These are phyloP conservation scores for Coregonus sp. DNA, from an alignment of 2,797 vertebrate genomes.

Conservation along the genomic window DNA sequence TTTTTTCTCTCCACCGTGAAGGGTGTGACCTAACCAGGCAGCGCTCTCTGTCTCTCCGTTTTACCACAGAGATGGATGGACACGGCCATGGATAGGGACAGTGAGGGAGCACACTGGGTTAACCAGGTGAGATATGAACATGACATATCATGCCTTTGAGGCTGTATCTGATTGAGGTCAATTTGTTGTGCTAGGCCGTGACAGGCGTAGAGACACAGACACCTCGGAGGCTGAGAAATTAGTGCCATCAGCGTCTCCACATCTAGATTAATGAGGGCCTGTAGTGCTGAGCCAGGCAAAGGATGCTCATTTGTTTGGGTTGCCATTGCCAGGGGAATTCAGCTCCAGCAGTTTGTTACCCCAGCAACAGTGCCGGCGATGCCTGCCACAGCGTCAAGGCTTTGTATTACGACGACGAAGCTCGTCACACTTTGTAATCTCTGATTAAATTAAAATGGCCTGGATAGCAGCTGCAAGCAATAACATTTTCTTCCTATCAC, in stretches of 20 bases:
- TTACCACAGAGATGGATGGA: not conserved
- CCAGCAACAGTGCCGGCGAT: slow-evolving; percentile 11
- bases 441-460: slow-evolving; percentile 58
- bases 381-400: slow-evolving; percentile 16
- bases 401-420: slow-evolving; percentile 30
- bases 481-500: slow-evolving; percentile 16
- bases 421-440: slow-evolving; percentile 54
- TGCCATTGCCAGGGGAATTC: slow-evolving; percentile 67
- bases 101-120: not conserved
- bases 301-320: slow-evolving; percentile 66
- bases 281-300: slow-evolving; percentile 53
- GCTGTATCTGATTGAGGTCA: slow-evolving; percentile 43
- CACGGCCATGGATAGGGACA: not conserved
- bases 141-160: slow-evolving; percentile 28
- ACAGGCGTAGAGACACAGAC: slow-evolving; percentile 30
- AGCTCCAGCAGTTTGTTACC: slow-evolving; percentile 46
- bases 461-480: slow-evolving; percentile 33
- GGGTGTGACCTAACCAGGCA: no score
- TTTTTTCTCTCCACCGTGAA: no score
- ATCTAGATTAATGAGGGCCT: slow-evolving; percentile 64
- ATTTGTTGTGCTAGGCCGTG: slow-evolving; percentile 27
- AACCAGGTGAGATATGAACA: slow-evolving; percentile 39
- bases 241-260: slow-evolving; percentile 60
- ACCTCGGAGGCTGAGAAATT: slow-evolving; percentile 58
- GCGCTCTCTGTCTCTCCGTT: no score